A percentile compares a stretch with the other conserved stretches of the same genome.
Evolutionary conservation across 2,113 vertebrate genomes (phyloP).

Genomic region (Leptocoma aspasia): DNA sequence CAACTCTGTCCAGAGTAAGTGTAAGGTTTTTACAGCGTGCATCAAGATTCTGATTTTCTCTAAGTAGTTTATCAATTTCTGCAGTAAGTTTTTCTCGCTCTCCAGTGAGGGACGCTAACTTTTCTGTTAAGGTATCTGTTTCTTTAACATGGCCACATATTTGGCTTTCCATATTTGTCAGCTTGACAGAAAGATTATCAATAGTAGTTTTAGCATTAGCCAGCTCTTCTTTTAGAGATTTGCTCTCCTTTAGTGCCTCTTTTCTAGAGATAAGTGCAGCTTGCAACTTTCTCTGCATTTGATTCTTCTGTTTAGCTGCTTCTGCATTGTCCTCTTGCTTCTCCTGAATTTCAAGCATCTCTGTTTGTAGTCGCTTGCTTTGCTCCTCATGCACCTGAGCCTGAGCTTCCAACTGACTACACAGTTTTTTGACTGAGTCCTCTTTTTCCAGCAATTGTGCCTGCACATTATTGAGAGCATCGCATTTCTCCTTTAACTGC

Average conservation of each 20-base stretch:
- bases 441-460: slow-evolving; percentile 82
- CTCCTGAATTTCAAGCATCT: slow-evolving; percentile 74
- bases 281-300: slow-evolving; percentile 92
- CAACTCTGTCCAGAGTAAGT: slow-evolving; percentile 76
- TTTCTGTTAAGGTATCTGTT: slow-evolving; percentile 60
- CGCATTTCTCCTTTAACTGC: slow-evolving; percentile 80
- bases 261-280: slow-evolving; percentile 95
- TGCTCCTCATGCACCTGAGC: slow-evolving; percentile 74
- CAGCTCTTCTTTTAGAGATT: slow-evolving; percentile 81
- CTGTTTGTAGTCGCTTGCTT: slow-evolving; percentile 72
- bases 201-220: slow-evolving; percentile 59
- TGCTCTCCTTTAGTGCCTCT: slow-evolving; percentile 88
- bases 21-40: slow-evolving; percentile 89
- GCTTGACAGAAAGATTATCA: slow-evolving; percentile 69
- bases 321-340: slow-evolving; percentile 74
- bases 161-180: slow-evolving; percentile 72
- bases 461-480: slow-evolving; percentile 71
- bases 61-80: slow-evolving; percentile 80
- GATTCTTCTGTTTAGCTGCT: slow-evolving; percentile 75
- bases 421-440: slow-evolving; percentile 72
- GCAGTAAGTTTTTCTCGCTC: slow-evolving; percentile 81
- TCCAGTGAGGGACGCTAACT: slow-evolving; percentile 63
- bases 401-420: slow-evolving; percentile 73
- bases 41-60: slow-evolving; percentile 85
- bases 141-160: slow-evolving; percentile 62